Conservation (phyloP, 2,888 invertebrate genomes). For the Cantharis rustica region DNA sequence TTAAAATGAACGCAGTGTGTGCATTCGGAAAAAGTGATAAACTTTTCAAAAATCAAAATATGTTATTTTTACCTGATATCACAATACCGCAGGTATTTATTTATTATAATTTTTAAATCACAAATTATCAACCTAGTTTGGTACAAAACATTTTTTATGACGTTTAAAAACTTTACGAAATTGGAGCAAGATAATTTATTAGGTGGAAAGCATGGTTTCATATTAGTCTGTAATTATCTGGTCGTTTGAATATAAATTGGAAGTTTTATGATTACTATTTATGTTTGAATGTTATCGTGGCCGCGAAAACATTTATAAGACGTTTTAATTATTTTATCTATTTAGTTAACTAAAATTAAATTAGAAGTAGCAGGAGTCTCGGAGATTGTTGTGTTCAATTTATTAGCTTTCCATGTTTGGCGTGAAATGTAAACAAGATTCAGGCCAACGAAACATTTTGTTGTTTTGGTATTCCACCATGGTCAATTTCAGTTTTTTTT, state of each 20-base stretch:
- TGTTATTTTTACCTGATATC: slow-evolving; percentile 51
- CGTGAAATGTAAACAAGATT: neutral
- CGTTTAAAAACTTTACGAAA: neutral
- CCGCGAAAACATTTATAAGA: neutral
- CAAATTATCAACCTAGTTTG: neutral
- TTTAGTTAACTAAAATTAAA: neutral
- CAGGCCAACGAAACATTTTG: neutral
- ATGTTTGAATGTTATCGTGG: neutral
- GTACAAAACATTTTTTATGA: neutral
- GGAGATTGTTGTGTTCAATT: neutral
- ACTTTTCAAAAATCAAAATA: slow-evolving; percentile 41
- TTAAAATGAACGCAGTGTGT: slow-evolving; percentile 46
- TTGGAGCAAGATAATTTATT: slow-evolving; percentile 3
- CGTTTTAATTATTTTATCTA: neutral
- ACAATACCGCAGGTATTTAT: slow-evolving; percentile 49
- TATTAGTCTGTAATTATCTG: neutral
- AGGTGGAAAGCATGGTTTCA: neutral
- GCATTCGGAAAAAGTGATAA: slow-evolving; percentile 47
- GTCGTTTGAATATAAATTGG: neutral
- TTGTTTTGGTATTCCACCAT: neutral
- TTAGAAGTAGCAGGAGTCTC: neutral
- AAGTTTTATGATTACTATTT: neutral
- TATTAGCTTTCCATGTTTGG: neutral
- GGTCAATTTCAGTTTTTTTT: no score
- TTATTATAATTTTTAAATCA: neutral